Evolutionary conservation across 2,888 invertebrate species (phyloP).

Genomic region (Slavum lentiscoides): DNA sequence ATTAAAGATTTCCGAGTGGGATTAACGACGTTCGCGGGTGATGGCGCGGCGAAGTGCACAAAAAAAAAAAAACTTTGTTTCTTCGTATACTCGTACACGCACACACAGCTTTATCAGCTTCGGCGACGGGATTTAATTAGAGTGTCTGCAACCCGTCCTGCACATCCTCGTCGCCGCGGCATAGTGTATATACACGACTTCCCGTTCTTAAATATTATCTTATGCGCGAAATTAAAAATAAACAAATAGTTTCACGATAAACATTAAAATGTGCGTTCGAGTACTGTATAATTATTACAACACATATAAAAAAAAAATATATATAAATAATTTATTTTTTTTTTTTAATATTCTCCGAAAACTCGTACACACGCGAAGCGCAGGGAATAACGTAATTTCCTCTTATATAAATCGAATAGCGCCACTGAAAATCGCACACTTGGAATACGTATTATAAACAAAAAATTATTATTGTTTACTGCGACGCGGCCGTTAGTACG

Average conservation of each 20-base stretch:
- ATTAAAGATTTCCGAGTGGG: conserved; percentile 1
- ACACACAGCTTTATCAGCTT: conserved; percentile 10
- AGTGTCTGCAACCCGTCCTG: too few species aligned
- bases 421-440: too few species aligned
- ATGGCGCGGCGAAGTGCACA: background rate
- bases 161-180: background rate
- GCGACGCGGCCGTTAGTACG: background rate
- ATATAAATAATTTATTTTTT: too few species aligned
- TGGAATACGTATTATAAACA: too few species aligned
- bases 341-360: too few species aligned
- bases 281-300: background rate
- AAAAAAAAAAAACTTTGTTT: conserved; percentile 16
- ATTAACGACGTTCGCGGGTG: conserved; percentile 4
- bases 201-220: conserved; percentile 4
- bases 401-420: too few species aligned
- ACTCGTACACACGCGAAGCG: too few species aligned
- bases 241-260: conserved; percentile 10
- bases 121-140: conserved; percentile 27
- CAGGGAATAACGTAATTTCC: too few species aligned
- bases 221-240: conserved; percentile 1
- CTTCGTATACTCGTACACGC: background rate
- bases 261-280: background rate
- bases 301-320: too few species aligned
- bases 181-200: background rate
- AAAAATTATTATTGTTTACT: conserved; percentile 4